Evolutionary conservation across 2,888 invertebrate species (phyloP), one percentile per base, ranked within the genome.

Genomic region (Tigriopus californicus): DNA sequence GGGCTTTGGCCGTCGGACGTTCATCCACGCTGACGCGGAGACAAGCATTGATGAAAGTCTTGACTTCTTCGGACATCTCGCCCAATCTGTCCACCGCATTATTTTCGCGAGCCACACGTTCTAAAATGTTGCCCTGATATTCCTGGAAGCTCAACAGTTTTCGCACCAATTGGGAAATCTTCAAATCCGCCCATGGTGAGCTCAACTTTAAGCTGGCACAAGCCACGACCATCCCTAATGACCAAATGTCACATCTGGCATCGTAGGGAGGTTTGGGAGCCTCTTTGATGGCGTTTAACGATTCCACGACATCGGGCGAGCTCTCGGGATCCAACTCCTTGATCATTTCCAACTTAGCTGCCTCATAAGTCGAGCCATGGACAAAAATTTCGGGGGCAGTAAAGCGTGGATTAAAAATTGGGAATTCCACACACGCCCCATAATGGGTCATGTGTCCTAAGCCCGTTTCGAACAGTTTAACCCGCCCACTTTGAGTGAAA

Each of bases 391-490:
- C 89, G 0, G 89, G 89, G 22, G 89, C 81, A 62, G 82, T 77
- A 67, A 88, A 89, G 64, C 80, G 80, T 57, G 85, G 80, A 65
- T 82, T 78, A 73, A 74, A 74, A 63, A 75, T 70, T 15, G 94
- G 92, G 77, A 95, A 94, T 13, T 85, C 80, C 1, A 95, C 89
- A 70, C 87, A 81, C 67, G 78, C 80, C 13, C 91, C 92, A 68
- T 78, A 76, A 65, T 82, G 83, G 15, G 92, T 91, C 85, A 94
- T 89, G 66, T 85, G 81, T 71, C 83, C 89, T 65, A 94, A 73
- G n/a, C 94, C 95, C 75, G 86, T 94, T 71, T 91, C 89, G 66
- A 87, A 88, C 41, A 97, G 70, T 69, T 92, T 90, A 0, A 87
- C 81, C 68, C 80, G 76, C 46, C 81, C 80, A 67, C 78, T 74